phyloP scores from a whole-genome alignment of 1,140 invertebrate species.

The Calliphora vicina region DNA sequence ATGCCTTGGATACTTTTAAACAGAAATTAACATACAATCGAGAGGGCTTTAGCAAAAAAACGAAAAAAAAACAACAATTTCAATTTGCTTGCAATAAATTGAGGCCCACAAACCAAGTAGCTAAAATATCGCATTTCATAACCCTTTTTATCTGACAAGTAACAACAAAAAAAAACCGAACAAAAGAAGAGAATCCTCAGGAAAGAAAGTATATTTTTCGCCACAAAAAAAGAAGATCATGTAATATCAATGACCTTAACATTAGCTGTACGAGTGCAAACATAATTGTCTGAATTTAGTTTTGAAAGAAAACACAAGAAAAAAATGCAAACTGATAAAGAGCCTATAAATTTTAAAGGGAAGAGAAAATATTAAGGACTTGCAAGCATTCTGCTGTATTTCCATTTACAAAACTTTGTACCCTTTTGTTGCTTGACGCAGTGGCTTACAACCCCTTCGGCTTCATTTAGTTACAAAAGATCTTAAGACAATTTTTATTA shows the following conservation, averaged over 20 bases:
- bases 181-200: background rate
- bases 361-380: background rate
- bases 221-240: background rate
- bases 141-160: background rate
- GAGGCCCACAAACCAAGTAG: background rate
- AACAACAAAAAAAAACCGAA: background rate
- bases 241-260: constrained; percentile 5
- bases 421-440: too few species aligned
- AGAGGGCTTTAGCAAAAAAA: too few species aligned
- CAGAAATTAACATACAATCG: too few species aligned
- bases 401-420: too few species aligned
- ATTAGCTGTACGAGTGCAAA: background rate
- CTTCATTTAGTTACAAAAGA: background rate
- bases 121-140: background rate
- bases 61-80: too few species aligned
- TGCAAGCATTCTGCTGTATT: too few species aligned
- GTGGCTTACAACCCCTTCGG: background rate
- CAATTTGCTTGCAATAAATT: too few species aligned
- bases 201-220: constrained; percentile 10
- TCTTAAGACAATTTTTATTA: background rate
- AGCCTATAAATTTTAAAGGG: background rate
- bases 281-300: background rate
- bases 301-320: background rate
- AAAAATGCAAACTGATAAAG: background rate
- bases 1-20: too few species aligned